Evolutionary conservation across 2,888 invertebrate species (phyloP).

Genomic region (Drosophila anceps): DNA sequence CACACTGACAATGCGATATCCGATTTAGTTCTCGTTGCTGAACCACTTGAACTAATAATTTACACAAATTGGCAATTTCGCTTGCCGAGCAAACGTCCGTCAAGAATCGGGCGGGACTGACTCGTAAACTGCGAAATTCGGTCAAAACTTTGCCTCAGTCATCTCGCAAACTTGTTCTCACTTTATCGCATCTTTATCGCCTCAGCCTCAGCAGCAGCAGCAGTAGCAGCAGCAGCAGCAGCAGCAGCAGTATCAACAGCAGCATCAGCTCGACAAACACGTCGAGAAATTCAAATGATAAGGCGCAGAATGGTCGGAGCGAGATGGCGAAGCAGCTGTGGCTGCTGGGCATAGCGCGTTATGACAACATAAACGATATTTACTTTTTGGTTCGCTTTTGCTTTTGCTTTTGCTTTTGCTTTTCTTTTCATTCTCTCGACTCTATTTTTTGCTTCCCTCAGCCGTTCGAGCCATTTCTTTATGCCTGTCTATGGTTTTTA

Average conservation of each 20-base stretch:
- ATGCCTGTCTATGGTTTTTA: conserved; percentile 67
- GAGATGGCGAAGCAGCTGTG: conserved; percentile 12
- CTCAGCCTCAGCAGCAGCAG: conserved; percentile 46
- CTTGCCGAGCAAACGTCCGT: conserved; percentile 67
- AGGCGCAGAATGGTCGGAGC: conserved; percentile 41
- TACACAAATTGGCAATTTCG: conserved; percentile 80
- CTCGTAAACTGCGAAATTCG: conserved; percentile 71
- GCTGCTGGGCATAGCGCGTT: conserved; percentile 77
- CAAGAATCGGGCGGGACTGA: conserved; percentile 40
- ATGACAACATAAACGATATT: conserved; percentile 82
- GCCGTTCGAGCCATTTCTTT: conserved; percentile 56
- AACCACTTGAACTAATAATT: conserved; percentile 77
- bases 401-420: conserved; percentile 10
- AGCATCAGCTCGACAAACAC: conserved; percentile 71
- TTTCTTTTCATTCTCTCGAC: conserved; percentile 11
- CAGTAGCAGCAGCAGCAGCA: conserved; percentile 34
- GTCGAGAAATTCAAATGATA: conserved; percentile 79
- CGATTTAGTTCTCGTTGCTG: conserved; percentile 23
- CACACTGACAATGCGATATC: conserved; percentile 25
- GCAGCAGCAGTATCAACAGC: conserved; percentile 8
- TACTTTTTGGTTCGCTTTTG: conserved; percentile 65
- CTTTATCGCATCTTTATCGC: conserved; percentile 82
- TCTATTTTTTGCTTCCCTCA: conserved; percentile 22
- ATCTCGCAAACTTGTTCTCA: conserved; percentile 72
- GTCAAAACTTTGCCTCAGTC: conserved; percentile 69